A percentile compares a stretch with the other conserved stretches of the same genome.
phyloP scores from a whole-genome alignment of 2,113 vertebrate genomes.

The Malurus melanocephalus region DNA sequence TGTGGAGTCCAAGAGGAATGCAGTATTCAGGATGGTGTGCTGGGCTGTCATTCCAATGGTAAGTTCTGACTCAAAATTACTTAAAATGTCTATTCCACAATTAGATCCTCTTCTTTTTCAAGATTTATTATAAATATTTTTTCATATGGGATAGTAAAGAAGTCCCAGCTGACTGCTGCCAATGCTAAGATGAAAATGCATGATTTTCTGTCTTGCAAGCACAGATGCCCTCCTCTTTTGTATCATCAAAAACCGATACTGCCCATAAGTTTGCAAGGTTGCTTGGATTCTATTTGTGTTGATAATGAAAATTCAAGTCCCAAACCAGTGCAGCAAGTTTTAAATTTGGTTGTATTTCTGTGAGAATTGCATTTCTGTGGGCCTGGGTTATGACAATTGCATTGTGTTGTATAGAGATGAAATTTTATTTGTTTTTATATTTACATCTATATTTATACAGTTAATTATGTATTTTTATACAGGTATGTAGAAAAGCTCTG shows the following conservation, averaged over 20 bases:
- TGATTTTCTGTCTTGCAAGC: neutral
- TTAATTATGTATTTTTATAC: neutral
- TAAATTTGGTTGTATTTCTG: neutral
- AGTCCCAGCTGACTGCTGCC: neutral
- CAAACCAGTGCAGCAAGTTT: neutral
- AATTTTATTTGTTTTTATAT: neutral
- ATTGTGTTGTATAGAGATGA: neutral
- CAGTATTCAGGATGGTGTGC: conserved; percentile 75
- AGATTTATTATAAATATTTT: neutral
- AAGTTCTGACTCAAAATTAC: neutral
- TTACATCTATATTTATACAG: neutral
- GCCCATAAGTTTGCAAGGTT: neutral
- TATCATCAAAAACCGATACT: neutral
- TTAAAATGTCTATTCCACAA: neutral
- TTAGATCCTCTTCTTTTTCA: neutral
- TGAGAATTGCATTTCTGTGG: neutral
- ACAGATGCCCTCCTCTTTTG: neutral
- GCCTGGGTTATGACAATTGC: neutral
- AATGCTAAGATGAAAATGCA: neutral
- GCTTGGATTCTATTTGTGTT: neutral
- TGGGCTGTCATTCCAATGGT: conserved; percentile 85
- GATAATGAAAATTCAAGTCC: neutral
- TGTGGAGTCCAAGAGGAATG: conserved; percentile 84
- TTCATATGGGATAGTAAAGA: neutral
- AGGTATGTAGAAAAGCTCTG: neutral